Evolutionary conservation across 1,140 invertebrate genomes (phyloP).

Genomic region (Harpegnathos saltator): DNA sequence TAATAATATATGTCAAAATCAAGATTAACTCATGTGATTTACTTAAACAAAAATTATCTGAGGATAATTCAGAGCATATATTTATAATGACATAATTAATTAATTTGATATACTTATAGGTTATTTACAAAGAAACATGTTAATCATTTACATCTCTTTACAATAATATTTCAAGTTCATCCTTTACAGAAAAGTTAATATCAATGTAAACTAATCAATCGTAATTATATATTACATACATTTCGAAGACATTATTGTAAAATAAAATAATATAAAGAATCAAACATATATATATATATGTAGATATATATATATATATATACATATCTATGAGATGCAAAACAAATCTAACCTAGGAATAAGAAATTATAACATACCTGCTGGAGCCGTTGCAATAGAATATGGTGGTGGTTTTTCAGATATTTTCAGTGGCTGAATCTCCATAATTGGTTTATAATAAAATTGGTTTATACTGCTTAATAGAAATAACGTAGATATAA

Average conservation of each 20-base stretch:
- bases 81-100: no score
- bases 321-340: not conserved
- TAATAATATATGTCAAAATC: no score
- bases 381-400: constrained; percentile 65
- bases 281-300: no score
- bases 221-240: not conserved
- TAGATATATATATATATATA: no score
- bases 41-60: no score
- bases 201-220: not conserved
- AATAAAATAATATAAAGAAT: not conserved
- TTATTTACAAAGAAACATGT: no score
- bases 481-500: no score
- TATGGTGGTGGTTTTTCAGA: constrained; percentile 75
- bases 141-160: not conserved
- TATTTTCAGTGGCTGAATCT: constrained; percentile 72
- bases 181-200: not conserved
- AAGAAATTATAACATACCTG: constrained; percentile 46
- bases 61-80: no score
- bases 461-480: not conserved
- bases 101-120: no score
- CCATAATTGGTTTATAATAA: no score
- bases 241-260: not conserved
- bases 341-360: constrained; percentile 10
- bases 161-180: not conserved
- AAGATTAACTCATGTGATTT: no score